Evolutionary conservation across 2,888 invertebrate genomes (phyloP), one percentile per base, ranked within the genome.

Genomic region (Stenurella melanura): DNA sequence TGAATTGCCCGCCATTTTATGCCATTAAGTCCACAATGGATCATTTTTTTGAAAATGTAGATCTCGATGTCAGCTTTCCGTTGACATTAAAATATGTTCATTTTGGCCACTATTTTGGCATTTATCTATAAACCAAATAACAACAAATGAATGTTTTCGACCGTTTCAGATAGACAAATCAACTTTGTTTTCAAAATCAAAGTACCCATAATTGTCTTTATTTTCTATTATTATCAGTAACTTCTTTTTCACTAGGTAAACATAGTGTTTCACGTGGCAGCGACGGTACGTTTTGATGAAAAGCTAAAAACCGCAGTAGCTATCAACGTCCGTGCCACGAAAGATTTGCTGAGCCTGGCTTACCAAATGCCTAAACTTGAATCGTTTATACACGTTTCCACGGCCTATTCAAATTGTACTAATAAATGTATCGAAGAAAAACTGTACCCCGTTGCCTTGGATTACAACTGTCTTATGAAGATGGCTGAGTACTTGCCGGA

Each of bases 281-380:
- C 92, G 0, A 92, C 92, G 0, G 91, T 92, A 0, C 87, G 91
- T 72, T 96, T 96, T 87, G 95, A 95, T 87, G 96, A 96, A 87
- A 93, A 93, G 79, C 90, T 96, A 15, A 93, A 93, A 89, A 88
- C 92, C 5, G 94, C 96, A 0, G 92, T 94, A 61, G 92, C 93
- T 77, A 94, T 95, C 87, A 96, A 96, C 88, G 93, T 96, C 0
- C 90, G 92, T 61, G 94, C 94, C 30, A 93, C 94, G 0, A 91
- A 92, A 78, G 92, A 94, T 80, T 89, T 95, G 79, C 88, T 95
- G 63, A 87, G 91, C 56, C 89, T 96, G 18, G 93, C 93, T 86
- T 92, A 91, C 80, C 91, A 93, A 83, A 94, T 96, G 92, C 87
- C 89, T 6, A 89, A 92, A 64, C 88, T 95, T 21, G 92, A 93